Evolutionary conservation across 2,888 invertebrate genomes (phyloP).

Genomic region (Balanococcus diminutus): DNA sequence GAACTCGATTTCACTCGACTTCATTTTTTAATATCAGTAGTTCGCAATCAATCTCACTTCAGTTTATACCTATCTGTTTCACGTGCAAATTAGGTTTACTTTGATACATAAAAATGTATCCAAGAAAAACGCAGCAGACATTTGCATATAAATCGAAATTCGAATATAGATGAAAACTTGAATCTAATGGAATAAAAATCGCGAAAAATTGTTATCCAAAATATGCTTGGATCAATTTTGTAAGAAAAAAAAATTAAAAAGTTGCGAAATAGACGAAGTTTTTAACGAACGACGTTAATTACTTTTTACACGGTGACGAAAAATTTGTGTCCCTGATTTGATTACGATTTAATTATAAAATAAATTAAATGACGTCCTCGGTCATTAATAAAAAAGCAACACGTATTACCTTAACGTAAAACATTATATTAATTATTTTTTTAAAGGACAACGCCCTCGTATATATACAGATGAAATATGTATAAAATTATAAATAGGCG

Average conservation of each 20-base stretch:
- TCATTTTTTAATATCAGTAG: background rate
- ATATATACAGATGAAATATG: too few relatives aligned
- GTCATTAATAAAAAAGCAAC: slow-evolving; percentile 16
- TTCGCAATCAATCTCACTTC: background rate
- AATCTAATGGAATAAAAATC: background rate
- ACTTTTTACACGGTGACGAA: background rate
- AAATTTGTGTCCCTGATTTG: background rate
- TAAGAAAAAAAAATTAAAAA: background rate
- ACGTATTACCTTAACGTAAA: background rate
- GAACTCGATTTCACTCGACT: background rate
- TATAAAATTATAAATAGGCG: background rate
- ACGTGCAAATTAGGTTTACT: background rate
- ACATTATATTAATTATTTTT: slow-evolving; percentile 6
- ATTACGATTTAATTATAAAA: background rate
- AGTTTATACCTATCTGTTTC: background rate
- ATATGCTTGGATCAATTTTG: background rate
- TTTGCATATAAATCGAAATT: slow-evolving; percentile 11
- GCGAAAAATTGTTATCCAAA: background rate
- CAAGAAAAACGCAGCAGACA: background rate
- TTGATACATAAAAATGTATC: background rate
- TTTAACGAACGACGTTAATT: background rate
- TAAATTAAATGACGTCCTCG: slow-evolving; percentile 6
- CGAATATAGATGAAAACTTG: background rate
- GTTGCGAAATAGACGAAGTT: background rate
- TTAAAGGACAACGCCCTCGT: background rate